Base-by-base conservation (phyloP, 2,113 vertebrate species). In the Balaeniceps rex region DNA sequence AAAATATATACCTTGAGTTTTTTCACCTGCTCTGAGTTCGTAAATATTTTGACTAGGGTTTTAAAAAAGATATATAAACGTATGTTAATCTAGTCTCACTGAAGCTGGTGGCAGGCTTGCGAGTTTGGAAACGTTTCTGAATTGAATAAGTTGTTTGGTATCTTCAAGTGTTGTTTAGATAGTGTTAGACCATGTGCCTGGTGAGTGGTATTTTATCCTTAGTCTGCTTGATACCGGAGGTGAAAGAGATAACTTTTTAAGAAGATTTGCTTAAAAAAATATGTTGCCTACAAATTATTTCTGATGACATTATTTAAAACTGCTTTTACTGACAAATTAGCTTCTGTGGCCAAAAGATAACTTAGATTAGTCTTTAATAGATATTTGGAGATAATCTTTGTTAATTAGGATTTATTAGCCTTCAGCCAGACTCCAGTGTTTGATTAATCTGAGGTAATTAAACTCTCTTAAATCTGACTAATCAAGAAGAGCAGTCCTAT, bases 401-500 rank as follows among this genome's bases (percentile, higher is more conserved):
- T 90, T 93, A 95, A 96, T 97, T 93, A 95, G 83, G 77, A 88
- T 95, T 87, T 95, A 96, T 93, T 97, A 96, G 77, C 66, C 69
- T 92, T 91, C 77, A 85, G 49, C 33, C 87, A 94, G 91, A 79
- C 64, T 81, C 52, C 40, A 69, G 52, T 38, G 10, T 90, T 84
- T 95, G 83, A 96, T 96, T 93, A 95, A 83, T 87, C 91, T 83
- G 87, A 81, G 44, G 75, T 96, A 94, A 94, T 97, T 94, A 96
- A 97, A 87, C 42, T 88, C 47, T 74, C 58, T 64, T 78, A 96
- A 93, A 80, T 91, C 89, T 80, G 57, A 38, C 83, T 95, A 87
- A 96, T 97, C 77, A 93, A 60, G 60, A 90, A 26, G 65, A 95
- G 70, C 84, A 70, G 7, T 51, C n/a, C 13, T 88, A 51, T 77